Evolutionary conservation across 64 coral and sea anemone genomes (phyloP).

Genomic region (Catalaphyllia jardinei): DNA sequence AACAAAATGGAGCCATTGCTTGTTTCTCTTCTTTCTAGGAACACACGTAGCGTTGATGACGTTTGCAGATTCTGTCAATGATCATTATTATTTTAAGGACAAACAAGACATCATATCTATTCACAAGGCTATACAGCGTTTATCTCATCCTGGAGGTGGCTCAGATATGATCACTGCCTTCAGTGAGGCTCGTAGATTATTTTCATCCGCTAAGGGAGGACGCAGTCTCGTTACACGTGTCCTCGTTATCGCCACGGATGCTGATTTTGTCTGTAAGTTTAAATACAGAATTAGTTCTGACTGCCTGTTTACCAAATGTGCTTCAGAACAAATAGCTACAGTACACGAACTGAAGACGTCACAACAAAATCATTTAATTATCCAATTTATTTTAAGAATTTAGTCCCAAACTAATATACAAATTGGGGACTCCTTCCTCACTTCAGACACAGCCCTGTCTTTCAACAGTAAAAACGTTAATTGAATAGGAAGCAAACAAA

Average conservation of each 20-base stretch:
- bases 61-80: not conserved
- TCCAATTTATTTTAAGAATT: no score
- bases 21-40: not conserved
- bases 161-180: constrained; percentile 2
- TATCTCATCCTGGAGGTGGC: constrained; percentile 29
- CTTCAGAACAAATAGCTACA: no score
- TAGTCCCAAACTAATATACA: not conserved
- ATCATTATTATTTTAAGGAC: constrained; percentile 4
- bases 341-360: no score
- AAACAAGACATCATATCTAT: constrained; percentile 1
- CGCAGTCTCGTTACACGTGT: not conserved
- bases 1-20: no score
- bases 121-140: not conserved
- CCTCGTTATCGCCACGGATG: constrained; percentile 14
- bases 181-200: not conserved
- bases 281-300: not conserved
- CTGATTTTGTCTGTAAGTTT: constrained; percentile 10
- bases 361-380: no score
- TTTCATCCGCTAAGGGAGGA: not conserved
- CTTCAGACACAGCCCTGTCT: no score
- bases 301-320: no score
- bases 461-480: no score
- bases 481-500: no score
- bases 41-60: constrained; percentile 5
- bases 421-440: no score